Base-by-base conservation (phyloP, 2,888 invertebrate genomes). In the Xestobium rufovillosum region DNA sequence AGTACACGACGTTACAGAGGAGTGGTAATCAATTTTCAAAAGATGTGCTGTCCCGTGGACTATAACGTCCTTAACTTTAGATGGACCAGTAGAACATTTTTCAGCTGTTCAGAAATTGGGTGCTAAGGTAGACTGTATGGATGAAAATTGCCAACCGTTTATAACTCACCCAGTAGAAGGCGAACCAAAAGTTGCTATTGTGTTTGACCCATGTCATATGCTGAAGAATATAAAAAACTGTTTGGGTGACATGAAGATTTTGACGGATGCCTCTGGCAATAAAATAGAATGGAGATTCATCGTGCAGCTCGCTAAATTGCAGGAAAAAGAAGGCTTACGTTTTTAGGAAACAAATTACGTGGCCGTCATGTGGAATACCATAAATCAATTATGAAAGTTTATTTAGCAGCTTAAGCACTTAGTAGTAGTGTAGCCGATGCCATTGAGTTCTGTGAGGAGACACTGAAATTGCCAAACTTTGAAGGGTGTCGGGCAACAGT, bases 401-500 rank as follows among this genome's bases (percentile, higher is more conserved):
- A 16, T 9, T 26, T 41, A 14, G 38, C 41, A 19, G 41, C 34
- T 26, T 36, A 41, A 34, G 34, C 32, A 14, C 16, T 38, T 8
- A 41, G 41, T 16, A 28, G 9, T n/a, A 41, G 39, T n/a, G 47
- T 50, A 16, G 49, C 51, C 25, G 48, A 53, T 38, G 45, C 51
- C 13, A 13, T 56, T 3, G 27, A 44, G 27, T 45, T 43, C 33
- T 54, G 49, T 16, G 30, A 36, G 15, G 35, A 44, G 13, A 30
- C 36, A 12, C 28, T 52, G 12, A 31, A 47, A 33, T 31, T 50
- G 4, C 31, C 39, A 9, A 12, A 47, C 28, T 54, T 54, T 43
- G 12, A 41, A 40, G 19, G 39, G 9, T 43, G 44, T 29, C 31
- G 19, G 17, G 36, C 44, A 4, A 52, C 52, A 10, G 31, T 43